These are phyloP conservation scores for Ceratoteleas bidentatus DNA, from an alignment of 1,140 invertebrate species.

Conservation along the genomic window DNA sequence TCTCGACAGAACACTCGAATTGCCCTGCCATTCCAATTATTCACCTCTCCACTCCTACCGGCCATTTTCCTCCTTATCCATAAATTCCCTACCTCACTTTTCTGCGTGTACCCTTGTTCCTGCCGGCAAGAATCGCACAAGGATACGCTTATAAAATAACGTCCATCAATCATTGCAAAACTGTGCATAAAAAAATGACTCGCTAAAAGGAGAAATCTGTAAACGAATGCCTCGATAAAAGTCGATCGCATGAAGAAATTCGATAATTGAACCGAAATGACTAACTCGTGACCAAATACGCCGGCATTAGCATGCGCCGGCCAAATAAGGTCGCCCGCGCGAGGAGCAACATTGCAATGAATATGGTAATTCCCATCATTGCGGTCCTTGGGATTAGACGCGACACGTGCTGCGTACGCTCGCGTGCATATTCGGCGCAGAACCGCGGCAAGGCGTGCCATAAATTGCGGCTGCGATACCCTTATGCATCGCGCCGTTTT, in stretches of 20 bases:
- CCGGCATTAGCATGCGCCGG: conserved; percentile 73
- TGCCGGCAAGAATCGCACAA: too few relatives aligned
- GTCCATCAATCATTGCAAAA: too few relatives aligned
- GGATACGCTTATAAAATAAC: too few relatives aligned
- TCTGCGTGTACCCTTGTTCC: too few relatives aligned
- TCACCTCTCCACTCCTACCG: too few relatives aligned
- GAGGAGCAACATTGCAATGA: conserved; percentile 72
- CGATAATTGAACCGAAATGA: conserved; percentile 28
- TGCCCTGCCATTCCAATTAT: too few relatives aligned
- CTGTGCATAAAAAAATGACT: too few relatives aligned
- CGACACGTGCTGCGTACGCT: conserved; percentile 32
- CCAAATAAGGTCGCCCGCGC: conserved; percentile 74
- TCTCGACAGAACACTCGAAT: too few relatives aligned
- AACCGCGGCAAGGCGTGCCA: conserved; percentile 31
- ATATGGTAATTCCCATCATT: conserved; percentile 78
- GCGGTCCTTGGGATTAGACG: conserved; percentile 69
- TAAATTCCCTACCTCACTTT: too few relatives aligned
- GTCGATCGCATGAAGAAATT: conserved; percentile 3
- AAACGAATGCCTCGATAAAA: too few relatives aligned
- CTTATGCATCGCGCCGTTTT: conserved; percentile 26
- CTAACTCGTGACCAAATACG: conserved; percentile 34
- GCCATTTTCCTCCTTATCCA: too few relatives aligned
- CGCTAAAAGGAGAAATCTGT: too few relatives aligned
- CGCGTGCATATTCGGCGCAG: conserved; percentile 35
- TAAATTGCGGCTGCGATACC: conserved; percentile 28